phyloP scores from a whole-genome alignment of 1,140 invertebrate genomes.

The Drosophila sproati region DNA sequence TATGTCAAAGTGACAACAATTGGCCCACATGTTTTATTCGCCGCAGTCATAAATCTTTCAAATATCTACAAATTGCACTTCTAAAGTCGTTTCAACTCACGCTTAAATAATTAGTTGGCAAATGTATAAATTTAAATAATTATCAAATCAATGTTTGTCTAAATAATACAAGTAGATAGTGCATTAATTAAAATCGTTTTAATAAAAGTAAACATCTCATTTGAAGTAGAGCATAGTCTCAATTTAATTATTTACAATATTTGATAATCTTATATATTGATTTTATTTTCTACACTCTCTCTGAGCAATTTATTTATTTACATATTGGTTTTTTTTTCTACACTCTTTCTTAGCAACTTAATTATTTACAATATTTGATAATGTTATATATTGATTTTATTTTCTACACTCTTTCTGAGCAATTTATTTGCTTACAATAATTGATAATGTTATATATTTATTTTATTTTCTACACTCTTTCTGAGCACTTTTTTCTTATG shows the following conservation, averaged over 20 bases:
- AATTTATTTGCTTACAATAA: neutral
- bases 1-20: slow-evolving; percentile 2
- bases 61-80: neutral
- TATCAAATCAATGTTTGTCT: too few relatives aligned
- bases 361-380: too few relatives aligned
- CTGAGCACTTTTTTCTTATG: slow-evolving; percentile 1
- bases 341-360: too few relatives aligned
- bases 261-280: too few relatives aligned
- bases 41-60: neutral
- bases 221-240: too few relatives aligned
- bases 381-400: too few relatives aligned
- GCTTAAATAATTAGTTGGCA: neutral
- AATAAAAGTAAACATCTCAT: neutral
- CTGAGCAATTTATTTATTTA: too few relatives aligned
- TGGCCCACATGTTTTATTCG: slow-evolving; percentile 5
- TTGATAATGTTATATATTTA: too few relatives aligned
- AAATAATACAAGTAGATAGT: neutral
- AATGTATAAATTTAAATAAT: neutral
- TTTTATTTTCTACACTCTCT: neutral
- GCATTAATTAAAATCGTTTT: neutral
- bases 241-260: too few relatives aligned
- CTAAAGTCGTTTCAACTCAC: neutral
- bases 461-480: neutral
- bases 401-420: neutral
- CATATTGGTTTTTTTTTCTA: too few relatives aligned